These are phyloP conservation scores for Actenoides hombroni DNA, from an alignment of 2,113 vertebrate species.

Conservation along the genomic window DNA sequence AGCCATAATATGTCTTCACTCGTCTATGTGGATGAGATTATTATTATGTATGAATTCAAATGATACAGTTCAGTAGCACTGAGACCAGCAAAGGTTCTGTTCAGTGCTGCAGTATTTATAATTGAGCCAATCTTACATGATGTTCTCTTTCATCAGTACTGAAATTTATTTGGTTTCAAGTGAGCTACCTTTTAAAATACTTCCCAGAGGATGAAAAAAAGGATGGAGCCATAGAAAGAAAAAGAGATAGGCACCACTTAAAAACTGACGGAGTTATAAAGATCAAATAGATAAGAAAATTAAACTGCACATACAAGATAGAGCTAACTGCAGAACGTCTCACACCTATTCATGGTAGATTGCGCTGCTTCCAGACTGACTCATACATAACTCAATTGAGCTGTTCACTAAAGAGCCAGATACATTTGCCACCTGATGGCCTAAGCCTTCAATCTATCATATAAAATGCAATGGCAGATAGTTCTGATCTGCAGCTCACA, in stretches of 20 bases:
- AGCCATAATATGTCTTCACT: neutral
- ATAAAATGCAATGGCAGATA: neutral
- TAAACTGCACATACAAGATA: neutral
- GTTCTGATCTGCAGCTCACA: neutral
- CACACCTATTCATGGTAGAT: neutral
- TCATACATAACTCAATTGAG: neutral
- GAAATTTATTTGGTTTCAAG: neutral
- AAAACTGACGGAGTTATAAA: neutral
- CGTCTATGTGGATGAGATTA: neutral
- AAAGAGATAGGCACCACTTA: neutral
- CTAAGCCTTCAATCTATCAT: neutral
- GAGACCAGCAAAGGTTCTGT: neutral
- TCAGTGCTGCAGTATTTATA: neutral
- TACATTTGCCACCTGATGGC: neutral
- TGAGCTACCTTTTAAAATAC: neutral
- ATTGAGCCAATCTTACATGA: neutral
- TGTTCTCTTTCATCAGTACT: neutral
- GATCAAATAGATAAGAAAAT: neutral
- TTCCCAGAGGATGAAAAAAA: neutral
- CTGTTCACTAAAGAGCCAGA: neutral
- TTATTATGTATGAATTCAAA: neutral
- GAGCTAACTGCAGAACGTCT: neutral
- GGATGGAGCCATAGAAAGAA: neutral
- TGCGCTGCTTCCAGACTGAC: neutral
- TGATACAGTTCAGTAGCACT: neutral